Evolutionary conservation across 1,140 invertebrate genomes (phyloP).

Genomic region (Aphelenchoides besseyi): DNA sequence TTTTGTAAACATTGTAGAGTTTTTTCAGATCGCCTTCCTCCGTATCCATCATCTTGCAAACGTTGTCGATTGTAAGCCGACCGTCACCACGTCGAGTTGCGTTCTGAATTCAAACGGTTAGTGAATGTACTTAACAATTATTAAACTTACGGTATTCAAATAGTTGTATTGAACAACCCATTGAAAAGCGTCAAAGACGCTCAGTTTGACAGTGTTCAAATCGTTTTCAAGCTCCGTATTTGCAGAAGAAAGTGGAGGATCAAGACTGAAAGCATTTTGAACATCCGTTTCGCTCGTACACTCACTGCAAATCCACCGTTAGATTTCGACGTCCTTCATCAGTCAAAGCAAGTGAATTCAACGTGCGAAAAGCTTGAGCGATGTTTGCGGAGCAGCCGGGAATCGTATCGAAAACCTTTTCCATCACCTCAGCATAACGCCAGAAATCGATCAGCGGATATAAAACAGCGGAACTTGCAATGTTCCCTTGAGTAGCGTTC

Average conservation of each 20-base stretch:
- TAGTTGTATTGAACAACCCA: conserved; percentile 41
- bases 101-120: too few species aligned
- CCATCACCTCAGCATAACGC: conserved; percentile 43
- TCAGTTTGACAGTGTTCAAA: background rate
- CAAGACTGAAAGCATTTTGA: too few species aligned
- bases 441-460: conserved; percentile 39
- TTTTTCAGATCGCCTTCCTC: background rate
- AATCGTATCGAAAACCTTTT: conserved; percentile 16
- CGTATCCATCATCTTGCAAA: background rate
- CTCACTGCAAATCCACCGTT: too few species aligned
- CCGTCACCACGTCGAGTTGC: too few species aligned
- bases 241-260: too few species aligned
- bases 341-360: too few species aligned
- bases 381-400: background rate
- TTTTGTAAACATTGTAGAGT: background rate
- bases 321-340: conserved; percentile 15
- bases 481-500: conserved; percentile 32
- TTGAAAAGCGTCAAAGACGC: conserved; percentile 33
- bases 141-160: background rate
- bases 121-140: background rate
- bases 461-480: conserved; percentile 32
- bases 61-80: background rate
- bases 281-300: too few species aligned
- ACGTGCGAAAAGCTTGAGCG: too few species aligned
- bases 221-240: conserved; percentile 26